Evolutionary conservation across 30 jellyfish, hydroid and myxozoan genomes (phyloP).

Genomic region (Catostylus mosaicus): DNA sequence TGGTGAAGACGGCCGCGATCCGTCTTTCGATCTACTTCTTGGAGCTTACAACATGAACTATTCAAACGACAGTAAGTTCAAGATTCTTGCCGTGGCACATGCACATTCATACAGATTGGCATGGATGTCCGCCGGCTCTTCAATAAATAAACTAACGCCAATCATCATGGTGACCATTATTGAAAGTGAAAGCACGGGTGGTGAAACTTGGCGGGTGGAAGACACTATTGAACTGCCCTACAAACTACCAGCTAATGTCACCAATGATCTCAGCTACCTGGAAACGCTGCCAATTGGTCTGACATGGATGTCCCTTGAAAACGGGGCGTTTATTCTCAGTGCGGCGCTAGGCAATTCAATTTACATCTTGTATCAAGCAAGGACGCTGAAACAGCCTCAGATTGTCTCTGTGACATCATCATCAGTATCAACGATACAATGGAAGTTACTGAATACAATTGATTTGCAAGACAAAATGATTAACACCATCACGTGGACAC

Average conservation of each 20-base stretch:
- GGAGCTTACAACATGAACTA: slow-evolving; percentile 15
- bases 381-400: slow-evolving; percentile 42
- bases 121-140: slow-evolving; percentile 57
- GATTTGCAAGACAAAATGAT: slow-evolving; percentile 60
- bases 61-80: slow-evolving; percentile 18
- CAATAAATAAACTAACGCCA: neutral
- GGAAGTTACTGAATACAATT: slow-evolving; percentile 78
- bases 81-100: slow-evolving; percentile 73
- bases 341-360: slow-evolving; percentile 77
- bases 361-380: slow-evolving; percentile 44
- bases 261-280: slow-evolving; percentile 23
- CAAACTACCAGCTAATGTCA: slow-evolving; percentile 33
- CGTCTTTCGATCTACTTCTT: neutral
- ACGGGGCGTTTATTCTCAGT: slow-evolving; percentile 85
- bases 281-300: slow-evolving; percentile 66
- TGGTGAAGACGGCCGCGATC: neutral
- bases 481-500: slow-evolving; percentile 94
- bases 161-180: slow-evolving; percentile 36
- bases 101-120: slow-evolving; percentile 87
- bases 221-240: slow-evolving; percentile 58
- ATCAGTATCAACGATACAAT: slow-evolving; percentile 46
- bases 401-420: slow-evolving; percentile 59
- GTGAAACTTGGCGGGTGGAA: slow-evolving; percentile 76
- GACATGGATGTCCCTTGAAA: slow-evolving; percentile 96
- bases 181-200: slow-evolving; percentile 96